Conservation (phyloP, 2,888 invertebrate genomes). For the Lasius fuliginosus region DNA sequence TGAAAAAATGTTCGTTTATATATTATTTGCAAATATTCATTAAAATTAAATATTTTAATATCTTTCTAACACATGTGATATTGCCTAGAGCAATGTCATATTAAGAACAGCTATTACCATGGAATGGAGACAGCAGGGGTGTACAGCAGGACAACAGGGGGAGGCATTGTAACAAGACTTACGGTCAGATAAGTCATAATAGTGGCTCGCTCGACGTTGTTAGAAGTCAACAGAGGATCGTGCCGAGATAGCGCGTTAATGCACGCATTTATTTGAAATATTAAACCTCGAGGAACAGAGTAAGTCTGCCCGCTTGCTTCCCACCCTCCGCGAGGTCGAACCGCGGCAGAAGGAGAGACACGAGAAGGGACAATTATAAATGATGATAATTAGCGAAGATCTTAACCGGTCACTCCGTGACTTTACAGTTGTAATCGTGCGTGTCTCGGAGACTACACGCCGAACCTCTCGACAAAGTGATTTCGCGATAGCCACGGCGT, state of each 20-base stretch:
- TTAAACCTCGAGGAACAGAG: slow-evolving; percentile 80
- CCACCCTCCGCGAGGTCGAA: slow-evolving; percentile 55
- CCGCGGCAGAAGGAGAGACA: slow-evolving; percentile 58
- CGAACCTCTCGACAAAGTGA: slow-evolving; percentile 47
- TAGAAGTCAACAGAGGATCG: slow-evolving; percentile 85
- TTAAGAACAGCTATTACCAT: slow-evolving; percentile 65
- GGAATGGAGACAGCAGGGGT: slow-evolving; percentile 32
- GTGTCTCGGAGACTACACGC: slow-evolving; percentile 55
- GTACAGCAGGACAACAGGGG: slow-evolving; percentile 56
- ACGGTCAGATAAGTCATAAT: slow-evolving; percentile 84
- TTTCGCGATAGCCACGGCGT: slow-evolving; percentile 36
- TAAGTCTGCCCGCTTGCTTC: slow-evolving; percentile 67
- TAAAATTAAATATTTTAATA: neutral
- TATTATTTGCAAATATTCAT: neutral
- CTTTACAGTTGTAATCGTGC: slow-evolving; percentile 76
- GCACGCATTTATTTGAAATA: slow-evolving; percentile 85
- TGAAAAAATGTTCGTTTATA: neutral
- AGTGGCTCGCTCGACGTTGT: slow-evolving; percentile 82
- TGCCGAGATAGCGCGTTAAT: slow-evolving; percentile 85
- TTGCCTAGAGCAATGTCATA: slow-evolving; percentile 75
- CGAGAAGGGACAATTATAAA: slow-evolving; percentile 82
- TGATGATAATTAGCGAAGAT: slow-evolving; percentile 84
- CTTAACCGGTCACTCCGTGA: slow-evolving; percentile 83
- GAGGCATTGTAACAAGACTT: slow-evolving; percentile 73
- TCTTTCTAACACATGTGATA: slow-evolving; percentile 38